These are phyloP conservation scores for Carcinoscorpius rotundicauda DNA, from an alignment of 1,140 invertebrate genomes.

Conservation along the genomic window DNA sequence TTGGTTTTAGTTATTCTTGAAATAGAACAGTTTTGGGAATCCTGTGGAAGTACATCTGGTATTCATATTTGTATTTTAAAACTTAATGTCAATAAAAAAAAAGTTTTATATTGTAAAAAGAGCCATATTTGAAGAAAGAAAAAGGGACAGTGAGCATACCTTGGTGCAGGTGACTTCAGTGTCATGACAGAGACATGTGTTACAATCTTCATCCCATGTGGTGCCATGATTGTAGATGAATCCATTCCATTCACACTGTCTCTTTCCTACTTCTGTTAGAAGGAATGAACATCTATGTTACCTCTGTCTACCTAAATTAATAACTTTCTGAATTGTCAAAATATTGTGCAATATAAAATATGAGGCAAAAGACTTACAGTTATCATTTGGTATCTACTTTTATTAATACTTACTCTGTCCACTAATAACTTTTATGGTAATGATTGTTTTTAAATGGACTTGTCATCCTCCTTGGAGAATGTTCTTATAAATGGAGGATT, in stretches of 20 bases:
- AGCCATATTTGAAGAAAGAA: background rate
- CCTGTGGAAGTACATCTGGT: no score
- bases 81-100: background rate
- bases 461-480: no score
- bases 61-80: no score
- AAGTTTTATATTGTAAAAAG: background rate
- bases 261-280: conserved; percentile 7
- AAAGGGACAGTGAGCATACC: conserved; percentile 33
- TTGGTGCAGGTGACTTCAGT: conserved; percentile 63
- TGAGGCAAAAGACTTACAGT: background rate
- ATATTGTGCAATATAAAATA: background rate
- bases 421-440: no score
- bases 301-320: background rate
- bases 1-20: no score
- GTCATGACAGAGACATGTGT: conserved; percentile 61
- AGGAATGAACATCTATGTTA: background rate
- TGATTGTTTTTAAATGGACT: no score
- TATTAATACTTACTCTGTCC: no score
- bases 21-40: no score
- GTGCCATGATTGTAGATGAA: conserved; percentile 45
- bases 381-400: no score
- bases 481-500: no score
- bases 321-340: background rate
- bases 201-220: conserved; percentile 59
- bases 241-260: conserved; percentile 42